Conservation (phyloP, 2,888 invertebrate species). For the Nephrotoma guestfalica region DNA sequence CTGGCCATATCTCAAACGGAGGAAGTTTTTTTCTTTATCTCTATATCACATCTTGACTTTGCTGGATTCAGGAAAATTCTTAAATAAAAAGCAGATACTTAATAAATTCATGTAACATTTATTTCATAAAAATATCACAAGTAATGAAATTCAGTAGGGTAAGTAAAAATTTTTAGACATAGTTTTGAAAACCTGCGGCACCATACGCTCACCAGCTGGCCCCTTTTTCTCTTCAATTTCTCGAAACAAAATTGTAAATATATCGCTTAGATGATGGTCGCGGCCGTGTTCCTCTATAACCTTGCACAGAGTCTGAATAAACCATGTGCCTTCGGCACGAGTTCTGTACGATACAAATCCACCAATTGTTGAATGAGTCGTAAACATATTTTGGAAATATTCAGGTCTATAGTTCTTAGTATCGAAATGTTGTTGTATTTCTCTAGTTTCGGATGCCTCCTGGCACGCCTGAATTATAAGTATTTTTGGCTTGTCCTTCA, state of each 20-base stretch:
- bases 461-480: conserved; percentile 37
- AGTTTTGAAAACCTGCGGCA: neutral
- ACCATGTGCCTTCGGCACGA: conserved; percentile 10
- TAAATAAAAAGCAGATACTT: neutral
- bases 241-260: neutral
- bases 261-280: neutral
- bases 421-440: neutral
- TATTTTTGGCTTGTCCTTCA: conserved; percentile 33
- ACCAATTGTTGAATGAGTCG: conserved; percentile 8
- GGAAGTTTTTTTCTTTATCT: too few species aligned
- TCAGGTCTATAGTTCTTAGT: neutral
- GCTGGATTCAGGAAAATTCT: too few species aligned
- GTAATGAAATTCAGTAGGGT: neutral
- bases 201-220: neutral
- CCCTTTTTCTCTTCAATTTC: neutral
- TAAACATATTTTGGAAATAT: conserved; percentile 8
- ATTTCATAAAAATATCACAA: neutral
- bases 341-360: conserved; percentile 7
- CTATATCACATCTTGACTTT: too few species aligned
- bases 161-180: neutral
- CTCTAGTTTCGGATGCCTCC: conserved; percentile 20
- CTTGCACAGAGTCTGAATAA: conserved; percentile 10
- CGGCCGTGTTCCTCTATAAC: conserved; percentile 3
- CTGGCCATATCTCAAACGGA: too few species aligned
- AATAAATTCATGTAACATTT: neutral